A percentile compares a stretch with the other conserved stretches of the same genome.
Conservation (phyloP, 1,140 invertebrate species). For the Sycophila sp. region DNA sequence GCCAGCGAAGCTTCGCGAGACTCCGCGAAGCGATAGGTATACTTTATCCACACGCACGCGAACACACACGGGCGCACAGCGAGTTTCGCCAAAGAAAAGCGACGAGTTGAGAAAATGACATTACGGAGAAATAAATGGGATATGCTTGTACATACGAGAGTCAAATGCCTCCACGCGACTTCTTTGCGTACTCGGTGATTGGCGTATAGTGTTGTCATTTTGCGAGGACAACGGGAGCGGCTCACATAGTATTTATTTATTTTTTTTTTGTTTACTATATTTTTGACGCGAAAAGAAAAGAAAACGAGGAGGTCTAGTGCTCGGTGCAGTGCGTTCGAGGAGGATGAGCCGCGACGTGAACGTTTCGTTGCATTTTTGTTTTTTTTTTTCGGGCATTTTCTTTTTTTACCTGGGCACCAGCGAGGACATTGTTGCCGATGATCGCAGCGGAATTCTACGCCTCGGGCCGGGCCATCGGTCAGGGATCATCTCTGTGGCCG, state of each 20-base stretch:
- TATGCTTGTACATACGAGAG: not conserved
- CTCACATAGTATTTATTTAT: no score
- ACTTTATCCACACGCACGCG: not conserved
- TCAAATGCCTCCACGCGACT: not conserved
- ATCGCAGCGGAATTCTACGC: conserved; percentile 59
- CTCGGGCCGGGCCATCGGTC: conserved; percentile 61
- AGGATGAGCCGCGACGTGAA: no score
- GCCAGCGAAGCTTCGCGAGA: not conserved
- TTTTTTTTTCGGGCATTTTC: conserved; percentile 46
- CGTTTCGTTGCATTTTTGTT: no score
- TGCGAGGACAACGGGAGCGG: no score
- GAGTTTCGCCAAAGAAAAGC: not conserved
- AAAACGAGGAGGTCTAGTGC: no score
- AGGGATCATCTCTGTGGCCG: conserved; percentile 46
- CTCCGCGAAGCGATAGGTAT: not conserved
- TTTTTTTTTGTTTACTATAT: no score
- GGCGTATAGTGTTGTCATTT: no score
- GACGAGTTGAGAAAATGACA: not conserved
- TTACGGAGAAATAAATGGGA: not conserved
- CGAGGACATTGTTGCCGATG: conserved; percentile 57
- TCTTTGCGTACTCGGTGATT: no score
- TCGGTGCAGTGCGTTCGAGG: no score
- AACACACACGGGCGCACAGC: not conserved
- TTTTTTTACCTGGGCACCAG: not conserved
- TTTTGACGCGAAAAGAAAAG: not conserved